Conservation (phyloP, 2,797 vertebrate genomes). For the Coilia nasus region DNA sequence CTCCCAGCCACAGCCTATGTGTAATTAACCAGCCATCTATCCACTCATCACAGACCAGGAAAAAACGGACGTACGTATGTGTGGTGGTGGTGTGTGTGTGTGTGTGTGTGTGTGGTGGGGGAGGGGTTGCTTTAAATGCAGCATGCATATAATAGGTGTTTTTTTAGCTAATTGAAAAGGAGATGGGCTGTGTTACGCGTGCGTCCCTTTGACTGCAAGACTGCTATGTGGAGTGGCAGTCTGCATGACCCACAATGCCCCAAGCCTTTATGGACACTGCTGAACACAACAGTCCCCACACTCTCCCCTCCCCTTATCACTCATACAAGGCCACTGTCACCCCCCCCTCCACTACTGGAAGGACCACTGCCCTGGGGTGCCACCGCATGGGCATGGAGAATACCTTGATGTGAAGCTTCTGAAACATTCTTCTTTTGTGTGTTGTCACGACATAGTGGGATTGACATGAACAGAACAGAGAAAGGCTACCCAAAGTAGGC, state of each 20-base stretch:
- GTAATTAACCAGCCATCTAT: slow-evolving; percentile 11
- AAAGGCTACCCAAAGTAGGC: background rate
- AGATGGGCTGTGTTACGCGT: slow-evolving; percentile 58
- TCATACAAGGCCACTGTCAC: background rate
- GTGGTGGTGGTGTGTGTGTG: background rate
- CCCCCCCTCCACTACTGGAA: background rate
- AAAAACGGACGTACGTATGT: background rate
- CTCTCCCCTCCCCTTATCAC: background rate
- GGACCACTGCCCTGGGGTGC: background rate
- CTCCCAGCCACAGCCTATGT: slow-evolving; percentile 41
- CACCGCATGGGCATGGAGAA: background rate
- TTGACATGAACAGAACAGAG: background rate
- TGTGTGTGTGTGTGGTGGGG: too few species aligned
- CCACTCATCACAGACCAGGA: slow-evolving; percentile 52
- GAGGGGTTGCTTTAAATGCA: background rate
- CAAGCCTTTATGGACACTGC: slow-evolving; percentile 72
- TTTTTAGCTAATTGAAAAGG: slow-evolving; percentile 70
- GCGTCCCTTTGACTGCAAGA: slow-evolving; percentile 58
- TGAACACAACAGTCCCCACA: background rate
- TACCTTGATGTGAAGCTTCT: background rate
- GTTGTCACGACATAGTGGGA: background rate
- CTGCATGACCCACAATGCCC: slow-evolving; percentile 57
- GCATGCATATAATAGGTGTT: slow-evolving; percentile 42
- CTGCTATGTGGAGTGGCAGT: slow-evolving; percentile 74
- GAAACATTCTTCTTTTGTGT: background rate